Conservation (phyloP, 2,797 vertebrate genomes). For the Myiothlypis coronata region DNA sequence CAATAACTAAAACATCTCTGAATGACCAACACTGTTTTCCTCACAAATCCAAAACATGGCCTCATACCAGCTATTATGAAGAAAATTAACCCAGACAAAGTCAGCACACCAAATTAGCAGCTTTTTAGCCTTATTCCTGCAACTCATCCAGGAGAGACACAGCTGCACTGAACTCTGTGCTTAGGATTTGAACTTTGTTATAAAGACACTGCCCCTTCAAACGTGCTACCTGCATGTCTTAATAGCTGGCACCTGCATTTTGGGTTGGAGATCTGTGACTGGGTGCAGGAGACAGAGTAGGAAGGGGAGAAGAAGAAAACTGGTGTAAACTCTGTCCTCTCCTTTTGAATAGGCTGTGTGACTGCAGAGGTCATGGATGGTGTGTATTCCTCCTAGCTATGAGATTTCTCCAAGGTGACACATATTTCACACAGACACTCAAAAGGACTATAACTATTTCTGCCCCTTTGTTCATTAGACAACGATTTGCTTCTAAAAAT, state of each 20-base stretch:
- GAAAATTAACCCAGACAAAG: not conserved
- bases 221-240: rapidly evolving
- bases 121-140: not conserved
- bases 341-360: rapidly evolving
- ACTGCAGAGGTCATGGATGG: not conserved
- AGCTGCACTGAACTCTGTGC: not conserved
- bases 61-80: not conserved
- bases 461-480: not conserved
- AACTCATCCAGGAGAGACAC: not conserved
- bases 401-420: not conserved
- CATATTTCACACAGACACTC: rapidly evolving
- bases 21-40: not conserved
- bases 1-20: not conserved
- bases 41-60: not conserved
- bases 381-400: not conserved
- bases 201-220: not conserved
- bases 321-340: not conserved
- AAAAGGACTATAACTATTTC: not conserved
- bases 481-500: not conserved
- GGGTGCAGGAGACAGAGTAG: not conserved
- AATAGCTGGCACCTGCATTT: not conserved
- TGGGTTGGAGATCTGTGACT: not conserved
- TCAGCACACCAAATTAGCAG: not conserved
- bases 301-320: not conserved
- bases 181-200: not conserved